Percentiles rank a stretch among this genome's conserved stretches.
These are phyloP conservation scores for Plagodis dolabraria DNA, from an alignment of 2,888 invertebrate genomes.

Conservation along the genomic window DNA sequence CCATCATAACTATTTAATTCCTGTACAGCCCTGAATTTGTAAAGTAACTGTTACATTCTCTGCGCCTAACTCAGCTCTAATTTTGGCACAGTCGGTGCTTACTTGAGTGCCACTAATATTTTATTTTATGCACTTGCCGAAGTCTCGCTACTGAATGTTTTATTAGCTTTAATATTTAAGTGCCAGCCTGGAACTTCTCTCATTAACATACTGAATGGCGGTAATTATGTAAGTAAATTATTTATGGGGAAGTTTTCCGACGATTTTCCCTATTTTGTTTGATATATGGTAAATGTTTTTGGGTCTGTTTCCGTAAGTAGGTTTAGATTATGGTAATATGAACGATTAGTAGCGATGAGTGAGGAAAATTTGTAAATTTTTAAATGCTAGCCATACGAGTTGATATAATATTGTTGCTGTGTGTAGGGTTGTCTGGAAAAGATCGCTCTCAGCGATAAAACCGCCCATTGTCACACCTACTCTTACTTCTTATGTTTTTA, in stretches of 20 bases:
- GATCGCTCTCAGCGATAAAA: too few species aligned
- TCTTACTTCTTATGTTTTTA: too few species aligned
- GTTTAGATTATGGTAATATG: slow-evolving; percentile 13
- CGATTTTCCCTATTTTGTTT: slow-evolving; percentile 30
- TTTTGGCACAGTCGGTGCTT: slow-evolving; percentile 50
- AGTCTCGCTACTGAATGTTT: slow-evolving; percentile 40
- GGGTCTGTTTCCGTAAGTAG: slow-evolving; percentile 16
- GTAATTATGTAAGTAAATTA: slow-evolving; percentile 36
- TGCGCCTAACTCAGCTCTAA: slow-evolving; percentile 44
- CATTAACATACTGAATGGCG: slow-evolving; percentile 36
- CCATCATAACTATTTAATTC: too few species aligned
- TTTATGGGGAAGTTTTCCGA: slow-evolving; percentile 33
- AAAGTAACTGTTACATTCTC: too few species aligned
- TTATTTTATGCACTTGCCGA: slow-evolving; percentile 49
- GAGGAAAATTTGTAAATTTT: too few species aligned
- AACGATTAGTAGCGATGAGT: neutral
- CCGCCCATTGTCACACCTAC: too few species aligned
- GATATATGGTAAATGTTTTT: slow-evolving; percentile 23
- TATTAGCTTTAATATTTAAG: slow-evolving; percentile 41
- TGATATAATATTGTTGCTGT: too few species aligned
- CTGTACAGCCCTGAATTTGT: too few species aligned
- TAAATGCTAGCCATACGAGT: too few species aligned
- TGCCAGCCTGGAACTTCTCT: slow-evolving; percentile 35
- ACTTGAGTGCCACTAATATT: slow-evolving; percentile 41
- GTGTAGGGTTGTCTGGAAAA: too few species aligned